These are phyloP conservation scores for Lithodes maja DNA, from an alignment of 2,888 invertebrate genomes.

Conservation along the genomic window DNA sequence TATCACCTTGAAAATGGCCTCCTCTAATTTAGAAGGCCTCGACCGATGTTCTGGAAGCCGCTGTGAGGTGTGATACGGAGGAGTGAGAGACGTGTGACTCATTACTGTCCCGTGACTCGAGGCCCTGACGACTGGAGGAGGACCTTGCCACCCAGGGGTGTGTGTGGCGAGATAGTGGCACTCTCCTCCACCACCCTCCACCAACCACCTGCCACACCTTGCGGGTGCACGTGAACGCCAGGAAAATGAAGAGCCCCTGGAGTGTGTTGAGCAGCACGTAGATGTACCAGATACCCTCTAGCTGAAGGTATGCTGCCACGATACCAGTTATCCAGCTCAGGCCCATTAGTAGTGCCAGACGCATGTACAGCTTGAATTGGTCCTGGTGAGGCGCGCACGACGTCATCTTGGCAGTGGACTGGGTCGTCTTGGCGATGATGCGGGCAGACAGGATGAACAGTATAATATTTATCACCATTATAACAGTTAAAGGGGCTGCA, in stretches of 20 bases:
- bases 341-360: constrained; percentile 77
- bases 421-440: constrained; percentile 75
- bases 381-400: constrained; percentile 65
- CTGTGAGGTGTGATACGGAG: constrained; percentile 44
- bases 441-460: constrained; percentile 75
- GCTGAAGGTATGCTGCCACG: constrained; percentile 75
- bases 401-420: constrained; percentile 73
- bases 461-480: constrained; percentile 75
- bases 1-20: background rate
- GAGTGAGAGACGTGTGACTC: constrained; percentile 50
- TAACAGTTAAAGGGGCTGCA: constrained; percentile 76
- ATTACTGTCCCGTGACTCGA: constrained; percentile 47
- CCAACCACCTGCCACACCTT: constrained; percentile 73
- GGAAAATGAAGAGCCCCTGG: constrained; percentile 77
- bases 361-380: constrained; percentile 75
- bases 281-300: constrained; percentile 75
- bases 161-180: constrained; percentile 4
- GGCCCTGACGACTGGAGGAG: constrained; percentile 51
- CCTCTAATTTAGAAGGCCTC: constrained; percentile 14
- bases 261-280: constrained; percentile 76
- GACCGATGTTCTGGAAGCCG: constrained; percentile 32
- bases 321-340: constrained; percentile 77
- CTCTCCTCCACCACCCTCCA: constrained; percentile 37
- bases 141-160: constrained; percentile 35
- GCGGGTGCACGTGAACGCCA: constrained; percentile 76